Evolutionary conservation across 2,888 invertebrate species (phyloP).

Genomic region (Orthosia gracilis): DNA sequence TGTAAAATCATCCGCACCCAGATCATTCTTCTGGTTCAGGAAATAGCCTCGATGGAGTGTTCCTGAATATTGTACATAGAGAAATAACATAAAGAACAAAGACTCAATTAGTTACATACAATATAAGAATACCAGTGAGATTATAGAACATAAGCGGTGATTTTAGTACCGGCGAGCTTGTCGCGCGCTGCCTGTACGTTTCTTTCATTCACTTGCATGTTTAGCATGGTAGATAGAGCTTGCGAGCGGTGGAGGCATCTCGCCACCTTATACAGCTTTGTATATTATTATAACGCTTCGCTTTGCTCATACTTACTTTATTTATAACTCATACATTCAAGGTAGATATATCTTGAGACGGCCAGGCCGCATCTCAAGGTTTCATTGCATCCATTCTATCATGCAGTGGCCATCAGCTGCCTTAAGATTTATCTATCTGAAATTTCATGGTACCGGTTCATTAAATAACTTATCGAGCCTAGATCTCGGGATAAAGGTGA

Average conservation of each 20-base stretch:
- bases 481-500: conserved; percentile 20
- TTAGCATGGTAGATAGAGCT: conserved; percentile 64
- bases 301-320: conserved; percentile 43
- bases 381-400: neutral
- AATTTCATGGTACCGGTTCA: conserved; percentile 13
- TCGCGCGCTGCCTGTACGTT: conserved; percentile 88
- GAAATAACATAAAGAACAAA: conserved; percentile 87
- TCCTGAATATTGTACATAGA: conserved; percentile 89
- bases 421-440: conserved; percentile 29
- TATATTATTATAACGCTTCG: conserved; percentile 50
- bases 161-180: conserved; percentile 89
- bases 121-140: conserved; percentile 90
- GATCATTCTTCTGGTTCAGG: conserved; percentile 91
- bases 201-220: conserved; percentile 80
- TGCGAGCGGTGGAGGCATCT: conserved; percentile 50
- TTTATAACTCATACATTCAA: conserved; percentile 12
- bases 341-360: conserved; percentile 21
- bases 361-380: neutral
- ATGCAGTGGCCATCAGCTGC: neutral
- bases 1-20: conserved; percentile 91
- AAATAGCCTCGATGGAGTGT: conserved; percentile 87
- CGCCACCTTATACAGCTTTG: conserved; percentile 40
- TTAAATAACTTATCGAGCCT: conserved; percentile 16
- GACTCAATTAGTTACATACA: conserved; percentile 90
- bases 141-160: conserved; percentile 90